Base-by-base conservation (phyloP, 2,888 invertebrate species). In the Galerucella nymphaeae region DNA sequence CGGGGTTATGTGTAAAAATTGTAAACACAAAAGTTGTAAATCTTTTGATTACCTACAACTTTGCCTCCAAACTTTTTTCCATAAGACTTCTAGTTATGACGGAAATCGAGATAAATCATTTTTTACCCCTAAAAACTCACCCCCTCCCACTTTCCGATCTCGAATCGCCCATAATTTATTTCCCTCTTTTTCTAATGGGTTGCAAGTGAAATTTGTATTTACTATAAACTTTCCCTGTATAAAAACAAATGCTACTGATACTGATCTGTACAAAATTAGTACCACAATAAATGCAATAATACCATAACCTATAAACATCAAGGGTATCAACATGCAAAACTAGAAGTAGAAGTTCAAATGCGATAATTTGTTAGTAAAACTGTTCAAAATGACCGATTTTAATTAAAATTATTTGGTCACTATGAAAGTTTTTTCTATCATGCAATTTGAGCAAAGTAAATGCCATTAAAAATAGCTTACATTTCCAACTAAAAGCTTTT, bases 401-500 rank as follows among this genome's bases (percentile, higher is more conserved):
- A 30, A 30, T 59, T 10, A 10, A 23, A 14, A 30, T 30, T 11
- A 4, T 18, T 1, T 16, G 61, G 42, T 62, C 57, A 66, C 16
- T 57, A 4, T 42, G 16, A 8, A 23, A 30, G 42, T 16, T 16
- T 41, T 42, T 41, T 50, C n/a, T n/a, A 23, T 66, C 66, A 66
- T 66, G 66, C 66, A 58, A 30, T 67, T 67, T 58, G 58, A 66
- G 58, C 67, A 67, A 61, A 63, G 48, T 45, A 58, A 67, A 59
- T 58, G 23, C 16, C 41, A 45, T 53, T 53, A 53, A 66, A 57
- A 71, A 61, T 48, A 62, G 59, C 48, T 70, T 76, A 78, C 76
- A 74, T 77, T 78, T 76, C 77, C 79, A 79, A 77, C 77, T 76
- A 79, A 76, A 78, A 77, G 72, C 75, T 70, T 70, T 66, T 63